A percentile compares a stretch with the other conserved stretches of the same genome.
These are phyloP conservation scores for Trachops cirrhosus DNA, from an alignment of 2,797 vertebrate species.

Conservation along the genomic window DNA sequence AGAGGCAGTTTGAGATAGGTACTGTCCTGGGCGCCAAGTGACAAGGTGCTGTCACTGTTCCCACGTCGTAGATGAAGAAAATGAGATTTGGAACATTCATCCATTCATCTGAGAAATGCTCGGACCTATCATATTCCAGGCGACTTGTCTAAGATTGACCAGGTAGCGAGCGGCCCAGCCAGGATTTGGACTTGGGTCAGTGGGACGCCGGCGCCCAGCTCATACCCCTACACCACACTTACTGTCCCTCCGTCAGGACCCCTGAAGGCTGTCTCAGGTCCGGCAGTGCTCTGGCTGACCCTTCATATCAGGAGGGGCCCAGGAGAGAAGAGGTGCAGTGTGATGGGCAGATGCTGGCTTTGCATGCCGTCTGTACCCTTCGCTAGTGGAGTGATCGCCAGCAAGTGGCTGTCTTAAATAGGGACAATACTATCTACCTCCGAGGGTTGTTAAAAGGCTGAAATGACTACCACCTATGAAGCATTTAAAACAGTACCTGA, in stretches of 20 bases:
- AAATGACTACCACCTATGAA: background rate
- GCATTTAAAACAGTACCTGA: background rate
- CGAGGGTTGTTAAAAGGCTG: background rate
- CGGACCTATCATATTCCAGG: background rate
- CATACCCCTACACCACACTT: background rate
- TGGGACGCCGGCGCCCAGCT: background rate
- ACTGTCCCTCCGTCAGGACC: background rate
- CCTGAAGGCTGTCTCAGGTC: background rate
- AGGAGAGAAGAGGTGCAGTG: background rate
- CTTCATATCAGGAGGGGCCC: background rate
- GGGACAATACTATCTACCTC: background rate
- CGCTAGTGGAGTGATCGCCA: too few species aligned
- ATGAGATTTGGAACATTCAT: background rate
- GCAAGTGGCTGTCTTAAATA: background rate
- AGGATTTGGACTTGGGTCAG: background rate
- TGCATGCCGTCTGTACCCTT: background rate
- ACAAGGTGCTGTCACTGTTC: background rate
- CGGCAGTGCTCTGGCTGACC: background rate
- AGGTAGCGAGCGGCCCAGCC: background rate
- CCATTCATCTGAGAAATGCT: background rate
- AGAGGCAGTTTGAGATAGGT: background rate
- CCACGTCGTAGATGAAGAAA: background rate
- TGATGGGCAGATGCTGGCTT: background rate
- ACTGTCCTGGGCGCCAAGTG: background rate
- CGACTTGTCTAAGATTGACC: background rate